A percentile compares a stretch with the other conserved stretches of the same genome.
Conservation (phyloP, 2,113 vertebrate species). For the Cygnus atratus region DNA sequence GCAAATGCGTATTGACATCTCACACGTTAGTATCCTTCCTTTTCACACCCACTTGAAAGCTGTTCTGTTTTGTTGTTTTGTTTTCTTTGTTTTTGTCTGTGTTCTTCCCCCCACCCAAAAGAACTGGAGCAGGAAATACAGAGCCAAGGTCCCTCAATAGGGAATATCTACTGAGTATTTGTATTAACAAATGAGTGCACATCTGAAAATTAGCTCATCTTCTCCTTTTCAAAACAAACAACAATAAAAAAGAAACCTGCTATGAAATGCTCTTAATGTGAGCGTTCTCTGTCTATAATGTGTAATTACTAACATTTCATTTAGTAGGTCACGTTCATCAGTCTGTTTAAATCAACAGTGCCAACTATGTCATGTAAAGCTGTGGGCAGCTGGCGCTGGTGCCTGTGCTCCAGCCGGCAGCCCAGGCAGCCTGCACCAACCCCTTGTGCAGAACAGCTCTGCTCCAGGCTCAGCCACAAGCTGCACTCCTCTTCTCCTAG, state of each 20-base stretch:
- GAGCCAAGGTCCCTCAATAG: neutral
- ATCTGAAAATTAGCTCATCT: neutral
- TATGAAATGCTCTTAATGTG: neutral
- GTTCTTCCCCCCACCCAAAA: neutral
- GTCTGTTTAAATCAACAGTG: neutral
- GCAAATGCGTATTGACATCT: constrained; percentile 17
- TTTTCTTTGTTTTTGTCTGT: neutral
- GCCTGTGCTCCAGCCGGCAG: neutral
- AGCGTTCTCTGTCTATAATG: neutral
- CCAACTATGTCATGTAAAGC: neutral
- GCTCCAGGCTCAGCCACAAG: neutral
- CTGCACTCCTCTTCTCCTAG: neutral
- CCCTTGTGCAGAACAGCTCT: neutral
- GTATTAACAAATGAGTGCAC: neutral
- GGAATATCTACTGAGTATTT: neutral
- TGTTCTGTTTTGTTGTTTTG: neutral
- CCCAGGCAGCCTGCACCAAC: neutral
- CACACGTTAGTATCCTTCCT: neutral
- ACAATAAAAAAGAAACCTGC: neutral
- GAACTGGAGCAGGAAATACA: neutral
- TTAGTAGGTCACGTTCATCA: constrained; percentile 27
- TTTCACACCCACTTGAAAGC: neutral
- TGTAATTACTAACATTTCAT: neutral
- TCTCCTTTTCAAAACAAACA: constrained; percentile 15
- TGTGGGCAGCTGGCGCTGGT: neutral